Percentiles rank a stretch among this genome's conserved stretches.
These are phyloP conservation scores for Rhagium mordax DNA, from an alignment of 2,888 invertebrate genomes.

Conservation along the genomic window DNA sequence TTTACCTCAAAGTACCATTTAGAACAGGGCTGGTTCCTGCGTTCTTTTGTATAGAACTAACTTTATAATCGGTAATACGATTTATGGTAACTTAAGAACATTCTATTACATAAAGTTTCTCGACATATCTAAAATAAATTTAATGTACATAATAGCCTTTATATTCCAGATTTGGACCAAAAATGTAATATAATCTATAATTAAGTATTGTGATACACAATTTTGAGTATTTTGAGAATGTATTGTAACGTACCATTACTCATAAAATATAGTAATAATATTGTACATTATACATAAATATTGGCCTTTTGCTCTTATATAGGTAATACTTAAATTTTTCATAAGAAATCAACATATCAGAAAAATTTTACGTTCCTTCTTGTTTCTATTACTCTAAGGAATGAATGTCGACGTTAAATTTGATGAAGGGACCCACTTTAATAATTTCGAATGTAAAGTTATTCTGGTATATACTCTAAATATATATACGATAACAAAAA, in stretches of 20 bases:
- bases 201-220: conserved; percentile 53
- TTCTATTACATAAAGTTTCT: background rate
- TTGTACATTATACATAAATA: conserved; percentile 30
- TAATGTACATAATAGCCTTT: conserved; percentile 40
- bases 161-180: conserved; percentile 53
- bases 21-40: background rate
- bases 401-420: background rate
- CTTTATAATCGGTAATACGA: background rate
- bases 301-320: conserved; percentile 30
- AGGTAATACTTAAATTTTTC: conserved; percentile 2
- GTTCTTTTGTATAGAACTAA: background rate
- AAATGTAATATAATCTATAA: conserved; percentile 41
- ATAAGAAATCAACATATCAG: conserved; percentile 9
- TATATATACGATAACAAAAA: background rate
- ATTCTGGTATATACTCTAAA: background rate
- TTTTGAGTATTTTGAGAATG: conserved; percentile 18
- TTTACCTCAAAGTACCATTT: background rate
- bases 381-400: background rate
- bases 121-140: conserved; percentile 22
- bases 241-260: conserved; percentile 12
- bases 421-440: conserved; percentile 22
- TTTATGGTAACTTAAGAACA: background rate
- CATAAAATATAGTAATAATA: conserved; percentile 2
- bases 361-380: background rate
- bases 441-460: conserved; percentile 5